Percentiles rank a stretch among this genome's conserved stretches.
phyloP scores from a whole-genome alignment of 2,113 vertebrate genomes.

The Labeo catla region DNA sequence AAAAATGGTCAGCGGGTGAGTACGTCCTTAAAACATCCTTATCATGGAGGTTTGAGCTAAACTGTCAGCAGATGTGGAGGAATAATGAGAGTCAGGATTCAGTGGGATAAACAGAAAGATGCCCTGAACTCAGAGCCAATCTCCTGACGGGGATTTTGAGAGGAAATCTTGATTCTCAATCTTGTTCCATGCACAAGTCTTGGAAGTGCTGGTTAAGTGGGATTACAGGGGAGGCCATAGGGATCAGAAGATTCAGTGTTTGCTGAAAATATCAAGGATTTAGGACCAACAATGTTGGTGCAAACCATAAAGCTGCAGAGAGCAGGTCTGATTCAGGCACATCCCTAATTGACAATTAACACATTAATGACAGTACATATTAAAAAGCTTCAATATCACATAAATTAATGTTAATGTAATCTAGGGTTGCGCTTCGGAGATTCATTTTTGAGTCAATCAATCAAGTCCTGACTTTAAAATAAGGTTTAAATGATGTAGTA shows the following conservation, averaged over 20 bases:
- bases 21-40: not conserved
- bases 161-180: not conserved
- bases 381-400: not conserved
- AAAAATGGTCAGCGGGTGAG: not conserved
- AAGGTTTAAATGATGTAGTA: not conserved
- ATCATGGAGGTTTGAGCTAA: slow-evolving; percentile 1
- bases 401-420: not conserved
- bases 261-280: slow-evolving; percentile 1
- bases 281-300: not conserved
- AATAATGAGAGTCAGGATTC: not conserved
- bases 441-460: not conserved
- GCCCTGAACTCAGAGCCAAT: not conserved
- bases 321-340: not conserved
- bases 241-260: not conserved
- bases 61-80: not conserved
- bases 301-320: no score
- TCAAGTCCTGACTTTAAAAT: not conserved
- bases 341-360: not conserved
- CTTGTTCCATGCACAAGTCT: not conserved
- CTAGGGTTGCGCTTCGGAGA: not conserved
- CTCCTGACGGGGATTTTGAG: not conserved
- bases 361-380: not conserved
- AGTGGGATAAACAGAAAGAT: not conserved
- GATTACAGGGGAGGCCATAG: not conserved
- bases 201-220: slow-evolving; percentile 7